phyloP scores from a whole-genome alignment of 2,888 invertebrate genomes.

The Hipparchia sbordonii region DNA sequence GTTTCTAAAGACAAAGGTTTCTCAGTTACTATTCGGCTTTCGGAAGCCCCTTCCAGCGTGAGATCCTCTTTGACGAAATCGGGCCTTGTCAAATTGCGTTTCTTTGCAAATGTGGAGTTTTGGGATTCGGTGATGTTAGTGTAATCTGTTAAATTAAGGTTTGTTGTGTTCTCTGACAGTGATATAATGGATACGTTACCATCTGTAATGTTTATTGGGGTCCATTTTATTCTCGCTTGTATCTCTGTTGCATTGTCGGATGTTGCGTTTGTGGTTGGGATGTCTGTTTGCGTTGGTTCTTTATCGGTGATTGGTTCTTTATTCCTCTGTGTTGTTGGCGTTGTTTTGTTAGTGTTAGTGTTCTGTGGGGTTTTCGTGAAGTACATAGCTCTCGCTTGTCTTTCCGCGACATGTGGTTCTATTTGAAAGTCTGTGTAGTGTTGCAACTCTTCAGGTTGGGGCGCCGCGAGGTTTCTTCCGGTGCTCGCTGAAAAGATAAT shows the following conservation, averaged over 20 bases:
- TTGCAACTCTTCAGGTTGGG: conserved; percentile 65
- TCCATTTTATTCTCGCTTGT: conserved; percentile 60
- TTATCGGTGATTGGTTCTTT: conserved; percentile 46
- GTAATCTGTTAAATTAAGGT: conserved; percentile 44
- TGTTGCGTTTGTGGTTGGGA: conserved; percentile 34
- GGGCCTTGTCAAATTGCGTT: conserved; percentile 64
- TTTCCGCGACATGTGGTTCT: conserved; percentile 54
- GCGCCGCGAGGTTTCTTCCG: conserved; percentile 59
- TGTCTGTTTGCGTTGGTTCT: conserved; percentile 45
- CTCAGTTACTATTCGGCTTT: conserved; percentile 73
- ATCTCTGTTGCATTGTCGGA: conserved; percentile 47
- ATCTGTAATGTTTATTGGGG: conserved; percentile 55
- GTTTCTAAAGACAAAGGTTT: conserved; percentile 75
- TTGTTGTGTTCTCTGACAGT: conserved; percentile 52
- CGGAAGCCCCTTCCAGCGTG: conserved; percentile 57
- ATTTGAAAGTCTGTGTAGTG: conserved; percentile 56
- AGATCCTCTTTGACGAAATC: conserved; percentile 67
- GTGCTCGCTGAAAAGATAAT: conserved; percentile 61
- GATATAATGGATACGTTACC: conserved; percentile 44
- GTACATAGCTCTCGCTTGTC: conserved; percentile 72
- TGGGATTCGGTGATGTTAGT: conserved; percentile 60
- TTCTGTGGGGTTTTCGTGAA: conserved; percentile 59
- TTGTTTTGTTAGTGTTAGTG: conserved; percentile 45
- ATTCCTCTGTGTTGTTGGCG: conserved; percentile 48
- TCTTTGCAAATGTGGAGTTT: conserved; percentile 61